Conservation (phyloP, 2,888 invertebrate genomes). For the Diachrysia chrysitis region DNA sequence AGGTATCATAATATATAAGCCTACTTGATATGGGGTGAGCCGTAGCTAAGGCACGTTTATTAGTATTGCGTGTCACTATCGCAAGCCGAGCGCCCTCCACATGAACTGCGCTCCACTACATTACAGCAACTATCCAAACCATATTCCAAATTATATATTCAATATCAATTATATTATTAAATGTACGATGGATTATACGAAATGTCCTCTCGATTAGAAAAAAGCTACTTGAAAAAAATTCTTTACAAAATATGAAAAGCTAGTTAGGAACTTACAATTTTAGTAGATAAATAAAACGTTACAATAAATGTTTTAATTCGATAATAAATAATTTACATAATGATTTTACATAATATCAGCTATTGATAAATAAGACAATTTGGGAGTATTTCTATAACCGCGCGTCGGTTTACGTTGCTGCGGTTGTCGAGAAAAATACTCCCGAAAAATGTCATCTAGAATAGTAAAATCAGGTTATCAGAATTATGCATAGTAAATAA, state of each 20-base stretch:
- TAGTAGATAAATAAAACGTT: conserved; percentile 85
- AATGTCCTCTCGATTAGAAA: conserved; percentile 72
- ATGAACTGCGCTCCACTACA: conserved; percentile 42
- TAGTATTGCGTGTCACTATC: conserved; percentile 71
- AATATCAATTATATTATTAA: conserved; percentile 72
- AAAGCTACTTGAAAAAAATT: conserved; percentile 72
- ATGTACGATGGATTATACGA: conserved; percentile 72
- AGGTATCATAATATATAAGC: conserved; percentile 83
- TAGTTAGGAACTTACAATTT: conserved; percentile 89
- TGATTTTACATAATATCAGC: conserved; percentile 79
- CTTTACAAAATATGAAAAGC: conserved; percentile 84
- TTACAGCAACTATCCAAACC: conserved; percentile 65
- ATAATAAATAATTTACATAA: conserved; percentile 87
- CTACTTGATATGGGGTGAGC: conserved; percentile 87
- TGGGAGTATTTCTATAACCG: conserved; percentile 81
- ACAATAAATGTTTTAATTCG: conserved; percentile 76
- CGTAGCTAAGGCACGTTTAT: conserved; percentile 87
- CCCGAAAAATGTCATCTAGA: conserved; percentile 75
- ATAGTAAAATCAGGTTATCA: conserved; percentile 76
- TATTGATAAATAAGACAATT: conserved; percentile 74
- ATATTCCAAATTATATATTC: conserved; percentile 74
- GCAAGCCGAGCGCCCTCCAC: conserved; percentile 28
- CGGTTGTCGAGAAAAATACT: conserved; percentile 78
- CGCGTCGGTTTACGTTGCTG: conserved; percentile 56
- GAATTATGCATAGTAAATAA: conserved; percentile 86